Percentiles rank a stretch among this genome's conserved stretches.
phyloP scores from a whole-genome alignment of 1,140 invertebrate genomes.

The Wasmannia auropunctata region DNA sequence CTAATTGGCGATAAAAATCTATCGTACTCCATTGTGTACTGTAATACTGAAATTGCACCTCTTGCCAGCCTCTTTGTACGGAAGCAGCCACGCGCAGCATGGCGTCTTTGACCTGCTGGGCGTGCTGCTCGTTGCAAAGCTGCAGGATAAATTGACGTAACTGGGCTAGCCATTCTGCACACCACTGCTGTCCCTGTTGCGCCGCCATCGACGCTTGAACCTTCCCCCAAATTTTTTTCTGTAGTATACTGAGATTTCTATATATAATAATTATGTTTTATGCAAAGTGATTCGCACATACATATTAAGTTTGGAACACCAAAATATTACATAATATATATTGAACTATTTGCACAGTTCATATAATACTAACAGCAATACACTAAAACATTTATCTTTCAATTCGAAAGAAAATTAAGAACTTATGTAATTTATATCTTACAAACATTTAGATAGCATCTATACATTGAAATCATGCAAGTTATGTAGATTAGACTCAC shows the following conservation, averaged over 20 bases:
- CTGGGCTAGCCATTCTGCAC: constrained; percentile 77
- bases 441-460: no score
- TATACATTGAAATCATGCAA: no score
- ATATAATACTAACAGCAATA: not conserved
- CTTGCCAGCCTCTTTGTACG: constrained; percentile 76
- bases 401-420: not conserved
- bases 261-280: constrained; percentile 30
- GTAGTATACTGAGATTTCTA: constrained; percentile 43
- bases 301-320: not conserved
- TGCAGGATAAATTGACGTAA: constrained; percentile 76
- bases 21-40: constrained; percentile 76
- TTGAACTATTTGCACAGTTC: not conserved
- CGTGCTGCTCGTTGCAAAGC: constrained; percentile 78
- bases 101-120: constrained; percentile 79
- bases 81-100: constrained; percentile 73
- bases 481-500: not conserved
- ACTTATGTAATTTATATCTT: constrained; percentile 7
- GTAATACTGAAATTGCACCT: constrained; percentile 76
- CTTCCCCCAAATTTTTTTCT: constrained; percentile 71
- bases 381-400: constrained; percentile 6
- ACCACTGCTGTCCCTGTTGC: constrained; percentile 82
- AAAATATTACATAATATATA: constrained; percentile 39
- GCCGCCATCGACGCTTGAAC: constrained; percentile 79
- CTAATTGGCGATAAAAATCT: constrained; percentile 78
- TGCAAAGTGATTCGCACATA: not conserved